phyloP scores from a whole-genome alignment of 2,113 vertebrate species.

The Cisticola juncidis region DNA sequence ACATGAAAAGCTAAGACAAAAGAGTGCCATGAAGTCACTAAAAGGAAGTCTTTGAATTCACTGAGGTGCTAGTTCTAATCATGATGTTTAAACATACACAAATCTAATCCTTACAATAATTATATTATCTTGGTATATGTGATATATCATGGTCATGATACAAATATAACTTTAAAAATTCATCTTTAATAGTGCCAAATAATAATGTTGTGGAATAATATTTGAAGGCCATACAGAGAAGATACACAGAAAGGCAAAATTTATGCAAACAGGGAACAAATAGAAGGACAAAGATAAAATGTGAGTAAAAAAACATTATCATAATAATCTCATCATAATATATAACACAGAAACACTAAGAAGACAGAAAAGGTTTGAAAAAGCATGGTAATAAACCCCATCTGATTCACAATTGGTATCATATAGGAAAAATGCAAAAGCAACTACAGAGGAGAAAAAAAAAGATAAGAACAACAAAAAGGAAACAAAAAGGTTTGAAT shows the following conservation, averaged over 20 bases:
- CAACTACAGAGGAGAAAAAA: not conserved
- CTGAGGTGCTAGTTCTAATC: not conserved
- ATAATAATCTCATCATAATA: conserved; percentile 10
- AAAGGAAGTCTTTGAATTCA: not conserved
- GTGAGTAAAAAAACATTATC: not conserved
- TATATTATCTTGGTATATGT: not conserved
- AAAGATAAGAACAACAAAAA: not conserved
- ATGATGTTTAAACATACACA: not conserved
- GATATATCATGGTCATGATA: not conserved
- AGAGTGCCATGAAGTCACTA: not conserved
- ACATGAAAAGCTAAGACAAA: not conserved
- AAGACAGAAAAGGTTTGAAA: not conserved
- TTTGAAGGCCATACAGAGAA: not conserved
- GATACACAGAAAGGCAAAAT: not conserved
- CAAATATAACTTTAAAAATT: not conserved
- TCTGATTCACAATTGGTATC: not conserved
- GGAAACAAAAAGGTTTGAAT: not conserved
- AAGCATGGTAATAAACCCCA: not conserved
- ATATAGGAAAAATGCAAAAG: not conserved
- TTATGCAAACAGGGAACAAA: not conserved
- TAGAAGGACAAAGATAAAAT: not conserved
- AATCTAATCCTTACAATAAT: not conserved
- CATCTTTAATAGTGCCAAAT: not conserved
- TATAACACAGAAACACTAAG: not conserved
- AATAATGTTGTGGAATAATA: not conserved